Base-by-base conservation (phyloP, 2,888 invertebrate genomes). In the Villa cingulata region DNA sequence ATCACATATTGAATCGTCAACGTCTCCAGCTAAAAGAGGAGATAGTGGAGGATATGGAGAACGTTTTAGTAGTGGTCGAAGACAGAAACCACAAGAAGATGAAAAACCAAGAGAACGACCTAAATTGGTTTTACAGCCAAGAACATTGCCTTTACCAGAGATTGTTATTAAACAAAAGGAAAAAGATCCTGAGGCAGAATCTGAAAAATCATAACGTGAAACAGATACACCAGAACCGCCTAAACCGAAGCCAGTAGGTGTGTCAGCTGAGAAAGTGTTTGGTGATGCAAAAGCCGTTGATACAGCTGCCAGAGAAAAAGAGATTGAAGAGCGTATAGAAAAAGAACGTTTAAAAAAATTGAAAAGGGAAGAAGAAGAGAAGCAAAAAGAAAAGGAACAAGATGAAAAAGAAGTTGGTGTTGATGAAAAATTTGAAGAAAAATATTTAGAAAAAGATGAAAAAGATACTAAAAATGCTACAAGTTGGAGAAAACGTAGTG, bases 241-340 rank as follows among this genome's bases (percentile, higher is more conserved):
- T 48, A 72, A 53, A 59, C 65, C 55, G 57, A 62, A 69, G 36
- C 64, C 74, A n/a, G 66, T 72, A 46, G 73, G 76, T 12, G 74
- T 73, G 44, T 71, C 80, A 2, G 74, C 81, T 1, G 77, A 81
- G 41, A 85, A 83, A 48, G 91, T 95, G 56, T 95, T 95, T 65
- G 95, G 95, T n/a, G 83, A 80, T 29, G 95, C 95, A 17, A 90
- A 86, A 64, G 95, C 95, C 0, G 95, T 96, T 1, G 92, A 95
- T 64, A 96, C 95, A 2, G 81, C 88, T 45, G 84, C 88, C 41
- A 78, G 85, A 57, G 92, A 94, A 61, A 75, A 87, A 46, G 87
- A 91, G 72, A 94, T 95, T 54, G 95, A 95, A 63, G 87, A 89
- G 62, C 80, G 88, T 55, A 71, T 92, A 43, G 78, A 80, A 29